Base-by-base conservation (phyloP, 2,888 invertebrate genomes). In the Drosophila melanocephala region DNA sequence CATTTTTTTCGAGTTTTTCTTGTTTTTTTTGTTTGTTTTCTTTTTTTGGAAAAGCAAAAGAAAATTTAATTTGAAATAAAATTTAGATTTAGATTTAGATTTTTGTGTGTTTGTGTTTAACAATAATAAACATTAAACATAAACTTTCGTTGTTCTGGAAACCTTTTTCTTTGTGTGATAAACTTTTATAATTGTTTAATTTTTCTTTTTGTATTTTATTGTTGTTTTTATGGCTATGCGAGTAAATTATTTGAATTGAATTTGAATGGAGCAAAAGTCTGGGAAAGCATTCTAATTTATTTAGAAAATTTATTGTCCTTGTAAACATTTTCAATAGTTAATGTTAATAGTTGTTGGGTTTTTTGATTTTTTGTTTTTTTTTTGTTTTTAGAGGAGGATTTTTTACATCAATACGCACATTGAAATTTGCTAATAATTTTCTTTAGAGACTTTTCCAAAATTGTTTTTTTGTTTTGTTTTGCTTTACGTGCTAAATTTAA, bases 261-360 rank as follows among this genome's bases (percentile, higher is more conserved):
- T 61, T 75, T 50, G 65, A 68, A 55, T 67, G 57, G 53, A 53
- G 72, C 69, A 56, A 69, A 68, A 67, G 72, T 69, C 79, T 72
- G 12, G 39, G 75, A 89, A 87, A 84, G 83, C 83, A 90, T 84
- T 85, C 75, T 76, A 79, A 84, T 77, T 47, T 85, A 83, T 75
- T 76, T 81, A 70, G 80, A 75, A 47, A 88, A 84, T 85, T 90
- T 91, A 91, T 91, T 92, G 91, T 92, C 91, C 81, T 89, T 83
- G 79, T 80, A 85, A 89, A 84, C 84, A 81, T 78, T 84, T 85
- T 85, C 76, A 66, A 71, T 81, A 75, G 71, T 80, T 80, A 79
- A 77, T 79, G 73, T 83, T 82, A 79, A 76, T 83, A 74, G 68
- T 73, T 58, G 58, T 53, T 75, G 63, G 69, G 59, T 28, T 68